phyloP scores from a whole-genome alignment of 2,888 invertebrate genomes.

The Alsophila aescularia region DNA sequence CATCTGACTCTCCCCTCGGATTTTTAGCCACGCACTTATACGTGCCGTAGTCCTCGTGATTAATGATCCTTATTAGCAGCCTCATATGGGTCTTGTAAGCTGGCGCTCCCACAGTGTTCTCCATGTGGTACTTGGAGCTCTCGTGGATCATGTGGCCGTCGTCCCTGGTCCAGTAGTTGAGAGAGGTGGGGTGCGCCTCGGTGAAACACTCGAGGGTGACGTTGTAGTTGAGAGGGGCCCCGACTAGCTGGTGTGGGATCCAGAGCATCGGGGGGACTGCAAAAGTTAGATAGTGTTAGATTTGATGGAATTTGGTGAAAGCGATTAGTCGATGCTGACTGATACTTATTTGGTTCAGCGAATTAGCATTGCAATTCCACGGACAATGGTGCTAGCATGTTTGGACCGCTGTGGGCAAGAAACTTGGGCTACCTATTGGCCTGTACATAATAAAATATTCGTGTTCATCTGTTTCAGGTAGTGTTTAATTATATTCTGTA shows the following conservation, averaged over 20 bases:
- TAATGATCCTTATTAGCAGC: conserved; percentile 90
- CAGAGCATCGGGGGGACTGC: conserved; percentile 96
- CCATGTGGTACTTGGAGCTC: conserved; percentile 91
- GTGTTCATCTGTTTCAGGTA: too few relatives aligned
- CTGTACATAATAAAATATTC: too few relatives aligned
- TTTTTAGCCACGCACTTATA: conserved; percentile 96
- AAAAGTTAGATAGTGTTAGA: conserved; percentile 1
- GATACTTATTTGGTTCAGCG: too few relatives aligned
- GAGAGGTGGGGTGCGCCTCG: conserved; percentile 95
- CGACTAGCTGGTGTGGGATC: conserved; percentile 96
- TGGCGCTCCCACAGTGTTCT: conserved; percentile 87
- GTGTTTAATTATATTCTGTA: too few relatives aligned
- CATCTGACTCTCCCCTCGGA: conserved; percentile 95
- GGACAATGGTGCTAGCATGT: too few relatives aligned
- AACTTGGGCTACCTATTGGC: too few relatives aligned
- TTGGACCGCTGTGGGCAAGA: too few relatives aligned
- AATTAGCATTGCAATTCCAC: too few relatives aligned
- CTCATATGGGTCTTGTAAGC: conserved; percentile 95
- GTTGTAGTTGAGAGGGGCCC: conserved; percentile 92
- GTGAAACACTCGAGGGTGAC: conserved; percentile 95
- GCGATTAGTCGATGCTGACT: too few relatives aligned
- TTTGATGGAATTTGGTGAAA: background rate
- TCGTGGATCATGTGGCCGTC: conserved; percentile 96
- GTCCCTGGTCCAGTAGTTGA: conserved; percentile 95
- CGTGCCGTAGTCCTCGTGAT: conserved; percentile 92